A percentile compares a stretch with the other conserved stretches of the same genome.
Conservation (phyloP, 92 coral and sea anemone genomes). For the Phenganax subtilis region DNA sequence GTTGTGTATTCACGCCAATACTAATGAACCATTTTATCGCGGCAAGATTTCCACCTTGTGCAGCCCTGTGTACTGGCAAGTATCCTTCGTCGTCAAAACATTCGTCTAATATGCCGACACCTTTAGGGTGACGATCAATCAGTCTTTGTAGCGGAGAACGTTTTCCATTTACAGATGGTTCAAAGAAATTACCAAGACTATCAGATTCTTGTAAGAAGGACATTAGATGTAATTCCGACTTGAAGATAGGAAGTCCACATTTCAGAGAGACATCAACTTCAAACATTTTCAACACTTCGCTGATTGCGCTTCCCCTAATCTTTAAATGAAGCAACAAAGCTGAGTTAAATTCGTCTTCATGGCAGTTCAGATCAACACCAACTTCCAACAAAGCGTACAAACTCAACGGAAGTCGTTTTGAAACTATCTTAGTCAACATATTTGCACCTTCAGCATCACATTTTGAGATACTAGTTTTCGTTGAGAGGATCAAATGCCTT, state of each 20-base stretch:
- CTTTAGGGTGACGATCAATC: constrained; percentile 46
- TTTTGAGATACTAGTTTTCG: neutral
- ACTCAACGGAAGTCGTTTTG: constrained; percentile 24
- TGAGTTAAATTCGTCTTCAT: neutral
- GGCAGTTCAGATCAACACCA: constrained; percentile 30
- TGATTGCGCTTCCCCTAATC: neutral
- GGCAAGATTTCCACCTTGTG: constrained; percentile 62
- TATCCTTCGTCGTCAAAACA: constrained; percentile 59
- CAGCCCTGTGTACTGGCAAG: constrained; percentile 67
- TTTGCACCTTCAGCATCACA: constrained; percentile 13
- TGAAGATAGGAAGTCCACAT: constrained; percentile 44
- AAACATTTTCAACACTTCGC: constrained; percentile 19
- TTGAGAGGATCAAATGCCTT: constrained; percentile 2
- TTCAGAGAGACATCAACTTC: constrained; percentile 38
- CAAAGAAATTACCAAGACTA: constrained; percentile 35
- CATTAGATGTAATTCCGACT: constrained; percentile 58
- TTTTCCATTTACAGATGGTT: neutral
- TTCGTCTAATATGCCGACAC: constrained; percentile 38
- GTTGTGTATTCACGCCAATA: constrained; percentile 46
- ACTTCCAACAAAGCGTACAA: constrained; percentile 23
- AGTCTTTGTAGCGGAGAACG: constrained; percentile 23
- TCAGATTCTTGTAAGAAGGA: constrained; percentile 49
- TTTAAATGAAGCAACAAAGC: neutral
- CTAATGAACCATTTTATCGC: constrained; percentile 43
- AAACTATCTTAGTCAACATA: neutral